Percentiles rank a stretch among this genome's conserved stretches.
phyloP scores from a whole-genome alignment of 2,888 invertebrate species.

The Drosophila lutescens region DNA sequence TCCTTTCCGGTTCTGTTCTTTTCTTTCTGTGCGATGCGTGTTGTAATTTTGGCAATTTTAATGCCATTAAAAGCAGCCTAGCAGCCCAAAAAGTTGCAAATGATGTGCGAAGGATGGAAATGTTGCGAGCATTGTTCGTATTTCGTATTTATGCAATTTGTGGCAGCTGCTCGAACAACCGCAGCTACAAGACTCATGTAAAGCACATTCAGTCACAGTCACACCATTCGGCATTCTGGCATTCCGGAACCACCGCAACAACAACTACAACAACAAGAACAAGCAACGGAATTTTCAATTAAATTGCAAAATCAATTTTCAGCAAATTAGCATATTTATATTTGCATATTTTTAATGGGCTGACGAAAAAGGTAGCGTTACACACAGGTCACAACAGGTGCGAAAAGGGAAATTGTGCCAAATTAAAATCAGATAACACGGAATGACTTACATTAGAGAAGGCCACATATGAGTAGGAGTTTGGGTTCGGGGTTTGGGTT shows the following conservation, averaged over 20 bases:
- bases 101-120: slow-evolving; percentile 50
- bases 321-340: slow-evolving; percentile 77
- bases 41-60: slow-evolving; percentile 78
- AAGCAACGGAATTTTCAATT: slow-evolving; percentile 68
- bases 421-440: slow-evolving; percentile 79
- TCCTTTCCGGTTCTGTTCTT: slow-evolving; percentile 2
- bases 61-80: slow-evolving; percentile 76
- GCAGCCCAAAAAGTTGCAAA: slow-evolving; percentile 67
- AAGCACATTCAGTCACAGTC: slow-evolving; percentile 12
- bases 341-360: slow-evolving; percentile 72
- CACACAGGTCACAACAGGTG: slow-evolving; percentile 72
- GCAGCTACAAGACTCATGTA: slow-evolving; percentile 46
- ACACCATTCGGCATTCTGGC: slow-evolving; percentile 10
- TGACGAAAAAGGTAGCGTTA: not conserved
- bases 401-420: slow-evolving; percentile 73
- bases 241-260: slow-evolving; percentile 21
- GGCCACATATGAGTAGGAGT: slow-evolving; percentile 9
- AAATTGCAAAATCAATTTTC: slow-evolving; percentile 79
- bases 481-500: not conserved
- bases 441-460: slow-evolving; percentile 64
- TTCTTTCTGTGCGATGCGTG: slow-evolving; percentile 23
- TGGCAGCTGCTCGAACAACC: slow-evolving; percentile 75
- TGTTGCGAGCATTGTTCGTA: slow-evolving; percentile 50
- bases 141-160: slow-evolving; percentile 75
- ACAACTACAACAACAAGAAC: slow-evolving; percentile 42